A percentile compares a stretch with the other conserved stretches of the same genome.
Conservation (phyloP, 2,797 vertebrate species). For the Catamblyrhynchus diadema region DNA sequence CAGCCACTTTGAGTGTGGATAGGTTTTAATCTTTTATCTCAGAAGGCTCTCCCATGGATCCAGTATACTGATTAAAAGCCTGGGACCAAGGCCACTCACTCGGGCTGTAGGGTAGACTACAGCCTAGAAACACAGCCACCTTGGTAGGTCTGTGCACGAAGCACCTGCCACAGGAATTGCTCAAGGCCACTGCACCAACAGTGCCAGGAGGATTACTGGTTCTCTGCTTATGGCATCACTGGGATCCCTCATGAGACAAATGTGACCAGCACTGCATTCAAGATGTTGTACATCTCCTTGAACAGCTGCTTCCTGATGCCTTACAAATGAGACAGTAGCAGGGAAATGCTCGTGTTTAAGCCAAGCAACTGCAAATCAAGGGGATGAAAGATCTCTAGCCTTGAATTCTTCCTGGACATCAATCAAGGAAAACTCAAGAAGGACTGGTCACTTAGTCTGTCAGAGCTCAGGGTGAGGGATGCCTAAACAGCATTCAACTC, state of each 20-base stretch:
- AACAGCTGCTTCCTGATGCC: not conserved
- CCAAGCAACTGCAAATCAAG: not conserved
- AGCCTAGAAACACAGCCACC: not conserved
- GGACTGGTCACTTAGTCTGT: not conserved
- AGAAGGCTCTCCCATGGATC: too few relatives aligned
- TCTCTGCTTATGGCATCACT: not conserved
- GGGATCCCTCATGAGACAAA: not conserved
- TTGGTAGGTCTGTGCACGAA: not conserved
- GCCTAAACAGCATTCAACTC: not conserved
- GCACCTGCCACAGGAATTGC: not conserved
- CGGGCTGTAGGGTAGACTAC: not conserved
- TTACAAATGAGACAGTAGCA: not conserved
- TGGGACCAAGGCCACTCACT: not conserved
- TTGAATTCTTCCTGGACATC: not conserved
- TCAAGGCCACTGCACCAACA: rapidly evolving
- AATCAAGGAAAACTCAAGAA: not conserved
- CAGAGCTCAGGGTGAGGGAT: not conserved
- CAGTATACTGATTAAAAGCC: too few relatives aligned
- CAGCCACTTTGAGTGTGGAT: not conserved
- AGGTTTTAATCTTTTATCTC: too few relatives aligned
- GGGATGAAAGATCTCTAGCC: not conserved
- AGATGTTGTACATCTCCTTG: not conserved
- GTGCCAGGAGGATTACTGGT: not conserved
- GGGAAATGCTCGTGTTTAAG: not conserved
- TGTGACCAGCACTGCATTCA: not conserved